Percentiles rank a stretch among this genome's conserved stretches.
Conservation (phyloP, 2,888 invertebrate genomes). For the Andrena trimmerana region DNA sequence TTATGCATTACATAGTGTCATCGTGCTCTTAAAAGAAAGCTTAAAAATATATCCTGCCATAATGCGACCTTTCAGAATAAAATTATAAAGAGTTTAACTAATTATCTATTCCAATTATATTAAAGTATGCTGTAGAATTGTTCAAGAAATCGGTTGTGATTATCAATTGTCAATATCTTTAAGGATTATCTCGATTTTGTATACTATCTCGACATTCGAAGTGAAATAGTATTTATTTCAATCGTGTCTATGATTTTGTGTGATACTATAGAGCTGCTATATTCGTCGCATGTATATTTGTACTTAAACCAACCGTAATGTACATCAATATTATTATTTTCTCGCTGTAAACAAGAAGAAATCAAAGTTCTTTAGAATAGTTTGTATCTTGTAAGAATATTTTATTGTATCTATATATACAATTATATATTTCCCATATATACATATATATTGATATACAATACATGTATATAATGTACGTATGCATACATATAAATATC, state of each 20-base stretch:
- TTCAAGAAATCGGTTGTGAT: slow-evolving; percentile 58
- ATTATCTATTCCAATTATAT: slow-evolving; percentile 38
- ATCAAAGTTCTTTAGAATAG: slow-evolving; percentile 50
- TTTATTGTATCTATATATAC: slow-evolving; percentile 77
- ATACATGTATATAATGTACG: slow-evolving; percentile 62
- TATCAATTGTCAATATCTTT: slow-evolving; percentile 16
- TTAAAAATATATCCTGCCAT: slow-evolving; percentile 53
- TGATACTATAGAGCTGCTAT: slow-evolving; percentile 56
- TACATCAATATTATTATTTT: slow-evolving; percentile 40
- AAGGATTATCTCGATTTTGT: slow-evolving; percentile 33
- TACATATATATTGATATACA: slow-evolving; percentile 69
- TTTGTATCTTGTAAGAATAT: slow-evolving; percentile 78
- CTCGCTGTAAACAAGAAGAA: slow-evolving; percentile 38
- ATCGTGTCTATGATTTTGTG: slow-evolving; percentile 40
- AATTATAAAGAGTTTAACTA: slow-evolving; percentile 16
- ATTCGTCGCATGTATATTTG: slow-evolving; percentile 55
- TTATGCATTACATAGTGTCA: slow-evolving; percentile 14
- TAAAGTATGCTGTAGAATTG: slow-evolving; percentile 29
- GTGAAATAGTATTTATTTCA: slow-evolving; percentile 38
- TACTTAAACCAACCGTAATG: slow-evolving; percentile 61
- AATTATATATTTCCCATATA: slow-evolving; percentile 67
- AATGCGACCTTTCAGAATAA: slow-evolving; percentile 33
- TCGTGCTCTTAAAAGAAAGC: slow-evolving; percentile 24
- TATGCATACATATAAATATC: slow-evolving; percentile 52
- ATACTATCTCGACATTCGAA: slow-evolving; percentile 20